These are phyloP conservation scores for Blastobasis lacticolella DNA, from an alignment of 2,888 invertebrate species.

Conservation along the genomic window DNA sequence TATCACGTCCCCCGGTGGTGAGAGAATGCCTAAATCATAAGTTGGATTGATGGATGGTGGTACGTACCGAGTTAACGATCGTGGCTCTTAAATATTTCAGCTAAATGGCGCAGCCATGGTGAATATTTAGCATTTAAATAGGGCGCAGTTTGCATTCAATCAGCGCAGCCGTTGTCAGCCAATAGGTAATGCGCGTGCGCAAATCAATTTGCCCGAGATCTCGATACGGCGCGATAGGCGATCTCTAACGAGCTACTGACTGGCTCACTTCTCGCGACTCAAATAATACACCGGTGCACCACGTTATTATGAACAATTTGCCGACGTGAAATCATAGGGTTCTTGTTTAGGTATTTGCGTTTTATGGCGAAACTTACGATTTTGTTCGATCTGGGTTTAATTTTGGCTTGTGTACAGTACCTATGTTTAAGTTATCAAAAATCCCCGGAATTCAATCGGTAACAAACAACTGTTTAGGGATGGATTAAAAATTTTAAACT, in stretches of 20 bases:
- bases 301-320: no score
- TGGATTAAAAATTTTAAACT: no score
- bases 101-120: constrained; percentile 14
- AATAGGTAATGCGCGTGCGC: constrained; percentile 49
- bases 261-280: constrained; percentile 17
- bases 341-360: no score
- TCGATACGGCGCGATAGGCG: constrained; percentile 47
- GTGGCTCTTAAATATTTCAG: neutral
- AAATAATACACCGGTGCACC: neutral
- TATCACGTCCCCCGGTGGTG: neutral
- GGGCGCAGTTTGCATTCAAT: constrained; percentile 28
- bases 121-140: constrained; percentile 18
- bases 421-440: no score
- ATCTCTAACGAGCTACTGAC: constrained; percentile 45
- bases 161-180: constrained; percentile 43
- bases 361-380: no score
- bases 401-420: no score
- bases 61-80: neutral
- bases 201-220: constrained; percentile 56
- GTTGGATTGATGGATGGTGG: neutral
- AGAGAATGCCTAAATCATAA: neutral
- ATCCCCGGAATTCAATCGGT: no score
- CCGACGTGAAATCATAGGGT: no score
- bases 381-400: no score
- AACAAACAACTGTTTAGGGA: no score